A percentile compares a stretch with the other conserved stretches of the same genome.
Evolutionary conservation across 2,797 vertebrate species (phyloP).

Genomic region (Rhinogobio ventralis): DNA sequence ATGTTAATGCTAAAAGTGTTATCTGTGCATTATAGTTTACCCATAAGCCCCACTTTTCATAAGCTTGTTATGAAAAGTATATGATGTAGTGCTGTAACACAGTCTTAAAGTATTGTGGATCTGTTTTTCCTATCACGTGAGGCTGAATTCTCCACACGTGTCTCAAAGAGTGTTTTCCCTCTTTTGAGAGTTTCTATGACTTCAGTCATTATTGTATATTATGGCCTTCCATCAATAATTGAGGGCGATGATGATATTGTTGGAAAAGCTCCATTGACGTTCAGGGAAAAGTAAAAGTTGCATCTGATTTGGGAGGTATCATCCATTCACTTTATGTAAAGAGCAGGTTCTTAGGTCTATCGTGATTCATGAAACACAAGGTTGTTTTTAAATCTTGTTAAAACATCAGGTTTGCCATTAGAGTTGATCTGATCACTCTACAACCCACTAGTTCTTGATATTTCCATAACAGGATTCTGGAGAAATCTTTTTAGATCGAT

Average conservation of each 20-base stretch:
- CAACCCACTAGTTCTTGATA: not conserved
- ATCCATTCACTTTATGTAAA: not conserved
- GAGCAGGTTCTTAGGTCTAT: slow-evolving; percentile 9
- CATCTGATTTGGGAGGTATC: slow-evolving; percentile 25
- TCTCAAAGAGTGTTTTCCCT: slow-evolving; percentile 27
- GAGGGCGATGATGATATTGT: slow-evolving; percentile 3
- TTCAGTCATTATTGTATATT: slow-evolving; percentile 45
- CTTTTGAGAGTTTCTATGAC: slow-evolving; percentile 45
- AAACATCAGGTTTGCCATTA: slow-evolving; percentile 22
- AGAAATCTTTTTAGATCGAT: slow-evolving; percentile 12
- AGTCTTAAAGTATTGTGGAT: slow-evolving; percentile 17
- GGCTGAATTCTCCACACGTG: slow-evolving; percentile 36
- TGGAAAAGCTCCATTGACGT: slow-evolving; percentile 34
- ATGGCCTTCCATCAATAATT: slow-evolving; percentile 41
- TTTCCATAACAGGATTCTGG: slow-evolving; percentile 9
- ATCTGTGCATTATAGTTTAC: not conserved
- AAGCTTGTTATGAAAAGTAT: not conserved
- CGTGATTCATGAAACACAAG: not conserved
- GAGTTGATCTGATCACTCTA: slow-evolving; percentile 8
- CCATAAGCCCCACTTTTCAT: not conserved
- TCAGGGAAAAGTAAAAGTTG: slow-evolving; percentile 33
- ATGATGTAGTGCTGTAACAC: slow-evolving; percentile 7
- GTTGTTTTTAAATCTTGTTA: slow-evolving; percentile 7
- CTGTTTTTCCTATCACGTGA: slow-evolving; percentile 55
- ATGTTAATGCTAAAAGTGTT: not conserved